Evolutionary conservation across 2,113 vertebrate species (phyloP).

Genomic region (Centropristis striata): DNA sequence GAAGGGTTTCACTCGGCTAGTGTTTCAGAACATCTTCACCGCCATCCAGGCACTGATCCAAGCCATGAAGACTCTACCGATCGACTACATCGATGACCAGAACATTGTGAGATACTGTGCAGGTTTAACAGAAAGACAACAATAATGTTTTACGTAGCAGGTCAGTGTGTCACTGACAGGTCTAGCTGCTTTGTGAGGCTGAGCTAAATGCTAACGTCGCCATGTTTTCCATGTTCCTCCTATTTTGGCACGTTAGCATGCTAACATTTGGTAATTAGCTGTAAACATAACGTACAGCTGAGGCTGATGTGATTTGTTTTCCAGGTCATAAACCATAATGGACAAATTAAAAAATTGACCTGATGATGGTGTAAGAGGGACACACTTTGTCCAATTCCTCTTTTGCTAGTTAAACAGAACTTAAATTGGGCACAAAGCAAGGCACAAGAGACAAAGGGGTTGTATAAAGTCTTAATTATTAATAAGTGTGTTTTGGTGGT

Average conservation of each 20-base stretch:
- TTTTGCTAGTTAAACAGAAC: no score
- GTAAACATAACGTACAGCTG: background rate
- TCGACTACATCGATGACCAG: constrained; percentile 83
- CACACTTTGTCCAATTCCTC: no score
- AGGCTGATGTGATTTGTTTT: background rate
- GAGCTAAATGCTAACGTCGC: background rate
- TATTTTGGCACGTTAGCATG: background rate
- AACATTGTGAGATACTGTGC: constrained; percentile 84
- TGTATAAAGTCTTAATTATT: no score
- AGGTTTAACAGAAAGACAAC: background rate
- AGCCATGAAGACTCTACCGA: constrained; percentile 86
- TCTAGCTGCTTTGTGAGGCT: background rate
- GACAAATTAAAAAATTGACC: background rate
- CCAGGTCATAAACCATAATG: background rate
- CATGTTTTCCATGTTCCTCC: background rate
- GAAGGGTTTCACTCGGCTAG: constrained; percentile 85
- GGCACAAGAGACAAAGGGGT: no score
- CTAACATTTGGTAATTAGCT: background rate
- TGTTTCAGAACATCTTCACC: constrained; percentile 90
- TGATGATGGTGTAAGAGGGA: background rate
- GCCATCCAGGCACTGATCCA: constrained; percentile 87
- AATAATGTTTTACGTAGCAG: background rate
- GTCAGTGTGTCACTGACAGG: background rate
- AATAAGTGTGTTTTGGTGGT: no score
- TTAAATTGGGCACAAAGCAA: no score